Evolutionary conservation across 2,888 invertebrate species (phyloP).

Genomic region (Drosophila suboccidentalis): DNA sequence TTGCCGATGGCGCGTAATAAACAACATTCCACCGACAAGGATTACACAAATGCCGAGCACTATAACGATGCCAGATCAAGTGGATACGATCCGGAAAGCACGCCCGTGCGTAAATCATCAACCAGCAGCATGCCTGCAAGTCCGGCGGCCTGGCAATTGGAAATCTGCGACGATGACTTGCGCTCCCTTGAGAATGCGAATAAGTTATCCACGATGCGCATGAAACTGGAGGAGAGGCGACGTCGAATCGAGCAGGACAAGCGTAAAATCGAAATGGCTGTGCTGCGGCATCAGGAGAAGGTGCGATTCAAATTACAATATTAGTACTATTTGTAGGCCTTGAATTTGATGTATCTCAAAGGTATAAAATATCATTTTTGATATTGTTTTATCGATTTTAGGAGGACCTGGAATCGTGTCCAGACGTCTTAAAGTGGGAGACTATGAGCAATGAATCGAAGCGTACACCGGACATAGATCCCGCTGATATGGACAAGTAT

Average conservation of each 20-base stretch:
- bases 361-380: background rate
- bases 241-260: conserved; percentile 97
- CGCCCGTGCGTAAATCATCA: conserved; percentile 74
- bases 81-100: conserved; percentile 72
- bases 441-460: conserved; percentile 89
- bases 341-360: background rate
- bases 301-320: conserved; percentile 83
- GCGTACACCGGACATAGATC: conserved; percentile 92
- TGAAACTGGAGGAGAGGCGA: conserved; percentile 97
- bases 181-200: conserved; percentile 88
- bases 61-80: conserved; percentile 85
- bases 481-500: conserved; percentile 93
- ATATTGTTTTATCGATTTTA: conserved; percentile 26
- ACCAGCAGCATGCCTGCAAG: conserved; percentile 78
- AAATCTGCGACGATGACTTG: conserved; percentile 83
- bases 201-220: conserved; percentile 94
- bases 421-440: conserved; percentile 88
- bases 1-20: conserved; percentile 72
- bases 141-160: conserved; percentile 79
- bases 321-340: background rate
- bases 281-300: conserved; percentile 94
- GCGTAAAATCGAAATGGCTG: conserved; percentile 93
- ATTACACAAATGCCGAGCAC: conserved; percentile 87
- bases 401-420: conserved; percentile 83
- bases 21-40: conserved; percentile 87